Conservation (phyloP, 2,888 invertebrate species). For the Troglohyphantes excavatus region DNA sequence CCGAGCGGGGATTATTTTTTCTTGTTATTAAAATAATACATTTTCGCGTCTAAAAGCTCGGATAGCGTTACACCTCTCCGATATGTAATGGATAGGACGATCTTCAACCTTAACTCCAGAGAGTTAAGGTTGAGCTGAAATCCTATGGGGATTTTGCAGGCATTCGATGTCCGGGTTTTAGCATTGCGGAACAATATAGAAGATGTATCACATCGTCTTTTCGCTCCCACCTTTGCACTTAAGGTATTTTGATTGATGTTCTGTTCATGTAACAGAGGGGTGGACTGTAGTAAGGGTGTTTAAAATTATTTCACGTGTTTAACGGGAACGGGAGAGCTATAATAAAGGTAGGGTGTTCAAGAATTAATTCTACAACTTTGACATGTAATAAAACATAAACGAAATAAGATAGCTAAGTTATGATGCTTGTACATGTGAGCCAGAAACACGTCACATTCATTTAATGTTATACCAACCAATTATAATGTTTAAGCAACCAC, state of each 20-base stretch:
- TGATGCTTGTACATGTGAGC: no score
- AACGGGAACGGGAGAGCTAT: no score
- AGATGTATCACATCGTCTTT: constrained; percentile 3
- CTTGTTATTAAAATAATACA: constrained; percentile 56
- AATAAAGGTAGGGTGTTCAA: no score
- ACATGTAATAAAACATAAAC: no score
- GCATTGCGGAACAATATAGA: not conserved
- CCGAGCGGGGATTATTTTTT: constrained; percentile 29
- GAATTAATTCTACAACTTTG: no score
- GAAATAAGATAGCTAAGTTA: no score
- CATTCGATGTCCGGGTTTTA: constrained; percentile 4
- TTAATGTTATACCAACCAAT: no score
- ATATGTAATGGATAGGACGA: constrained; percentile 66
- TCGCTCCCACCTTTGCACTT: no score
- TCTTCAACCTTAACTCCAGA: not conserved
- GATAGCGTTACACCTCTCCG: constrained; percentile 61
- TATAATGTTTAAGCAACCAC: no score
- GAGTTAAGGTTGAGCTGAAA: constrained; percentile 3
- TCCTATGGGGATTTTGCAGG: constrained; percentile 31
- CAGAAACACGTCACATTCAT: no score
- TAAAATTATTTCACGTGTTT: no score
- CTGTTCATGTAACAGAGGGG: no score
- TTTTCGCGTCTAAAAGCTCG: constrained; percentile 68
- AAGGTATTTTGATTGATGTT: constrained; percentile 36
- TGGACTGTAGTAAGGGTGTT: not conserved